Base-by-base conservation (phyloP, 2,113 vertebrate genomes). In the Trichechus manatus region DNA sequence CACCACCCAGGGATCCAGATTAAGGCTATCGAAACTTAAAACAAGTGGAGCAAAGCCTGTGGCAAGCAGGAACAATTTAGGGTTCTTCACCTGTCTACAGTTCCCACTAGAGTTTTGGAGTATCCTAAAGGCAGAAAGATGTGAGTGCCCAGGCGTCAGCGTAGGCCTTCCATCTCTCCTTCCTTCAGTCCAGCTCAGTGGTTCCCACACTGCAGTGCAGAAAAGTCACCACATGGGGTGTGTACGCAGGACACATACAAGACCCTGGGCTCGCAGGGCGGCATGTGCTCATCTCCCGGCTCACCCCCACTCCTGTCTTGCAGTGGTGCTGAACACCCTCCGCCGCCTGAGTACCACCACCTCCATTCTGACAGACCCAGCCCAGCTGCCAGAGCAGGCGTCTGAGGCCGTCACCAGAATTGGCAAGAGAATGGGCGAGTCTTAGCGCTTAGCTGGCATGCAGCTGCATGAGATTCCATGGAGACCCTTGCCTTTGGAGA, bases 301-400 rank as follows among this genome's bases (percentile, higher is more conserved):
- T 93, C 6, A 75, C 74, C 42, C 78, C 66, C 19, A n/a, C 17
- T 33, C 81, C 64, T 89, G 74, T 96, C 74, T 91, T 77, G 6
- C 96, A 99, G 99, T 99, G 99, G 99, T 99, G 91, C 98, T 99
- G 98, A 98, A 97, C 84, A 99, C 99, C 3, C 99, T 99, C 44
- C 98, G 99, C 44, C 99, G 99, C 53, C 98, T 99, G 92, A 99
- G 99, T 97, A 99, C 98, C 33, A 99, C 98, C 97, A 99, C 99
- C 1, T 99, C 99, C 74, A 98, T 99, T 77, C 99, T 99, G 63
- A 99, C 98, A 0, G 99, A 99, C 93, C 99, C 99, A 0, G 97
- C 98, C 0, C 89, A 97, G 95, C 99, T 99, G 97, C 99, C 99
- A 0, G 99, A 99, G 88, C 99, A 99, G 98, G 99, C 99, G 0